Conservation (phyloP, 2,888 invertebrate species). For the Reticulitermes lucifugus region DNA sequence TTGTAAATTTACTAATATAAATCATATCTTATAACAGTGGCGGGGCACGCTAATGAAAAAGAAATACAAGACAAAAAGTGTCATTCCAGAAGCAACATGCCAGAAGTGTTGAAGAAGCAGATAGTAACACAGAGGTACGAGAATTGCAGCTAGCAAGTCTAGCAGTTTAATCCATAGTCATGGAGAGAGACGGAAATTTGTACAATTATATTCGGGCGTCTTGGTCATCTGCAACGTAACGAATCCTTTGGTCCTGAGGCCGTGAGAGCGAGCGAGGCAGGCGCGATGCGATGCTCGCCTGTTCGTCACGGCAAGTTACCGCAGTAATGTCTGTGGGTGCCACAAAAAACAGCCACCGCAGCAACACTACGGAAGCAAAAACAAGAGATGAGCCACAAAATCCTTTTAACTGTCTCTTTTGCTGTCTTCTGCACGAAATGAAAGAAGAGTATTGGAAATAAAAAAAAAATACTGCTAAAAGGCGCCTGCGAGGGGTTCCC, state of each 20-base stretch:
- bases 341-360: constrained; percentile 19
- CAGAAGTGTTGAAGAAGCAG: not conserved
- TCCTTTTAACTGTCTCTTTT: constrained; percentile 27
- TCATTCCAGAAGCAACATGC: not conserved
- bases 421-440: not conserved
- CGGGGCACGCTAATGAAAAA: no score
- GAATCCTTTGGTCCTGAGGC: constrained; percentile 6
- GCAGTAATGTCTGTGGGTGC: constrained; percentile 13
- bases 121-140: not conserved
- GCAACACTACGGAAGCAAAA: constrained; percentile 22
- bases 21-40: no score
- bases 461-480: not conserved
- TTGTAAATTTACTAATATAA: no score
- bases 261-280: constrained; percentile 16
- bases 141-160: not conserved
- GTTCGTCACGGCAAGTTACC: constrained; percentile 21
- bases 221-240: not conserved
- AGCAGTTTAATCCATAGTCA: not conserved
- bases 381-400: constrained; percentile 7
- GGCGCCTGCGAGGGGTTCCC: constrained; percentile 20
- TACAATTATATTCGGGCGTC: constrained; percentile 6
- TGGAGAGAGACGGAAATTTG: constrained; percentile 6
- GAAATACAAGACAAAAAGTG: not conserved
- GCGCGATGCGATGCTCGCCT: constrained; percentile 4
- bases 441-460: constrained; percentile 17